A percentile compares a stretch with the other conserved stretches of the same genome.
Conservation (phyloP, 2,888 invertebrate species). For the Nipponacmea schrenckii region DNA sequence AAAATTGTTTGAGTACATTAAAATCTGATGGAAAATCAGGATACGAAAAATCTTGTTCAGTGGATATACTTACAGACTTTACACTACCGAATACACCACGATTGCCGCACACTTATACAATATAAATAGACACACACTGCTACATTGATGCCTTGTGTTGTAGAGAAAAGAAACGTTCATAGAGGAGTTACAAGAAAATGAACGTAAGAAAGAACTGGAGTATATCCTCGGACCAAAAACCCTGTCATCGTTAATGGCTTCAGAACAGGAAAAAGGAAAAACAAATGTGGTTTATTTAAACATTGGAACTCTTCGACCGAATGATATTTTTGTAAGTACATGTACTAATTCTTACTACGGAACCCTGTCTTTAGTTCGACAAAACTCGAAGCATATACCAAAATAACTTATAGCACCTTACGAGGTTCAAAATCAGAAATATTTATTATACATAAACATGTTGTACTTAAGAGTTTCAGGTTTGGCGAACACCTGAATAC, state of each 20-base stretch:
- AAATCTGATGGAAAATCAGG: neutral
- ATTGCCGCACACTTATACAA: no score
- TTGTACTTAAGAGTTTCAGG: no score
- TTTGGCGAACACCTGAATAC: neutral
- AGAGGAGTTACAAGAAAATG: slow-evolving; percentile 27
- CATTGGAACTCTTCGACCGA: slow-evolving; percentile 38
- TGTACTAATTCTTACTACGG: slow-evolving; percentile 25
- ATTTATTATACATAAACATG: no score
- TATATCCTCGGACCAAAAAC: slow-evolving; percentile 38
- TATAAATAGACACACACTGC: no score
- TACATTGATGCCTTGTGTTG: neutral
- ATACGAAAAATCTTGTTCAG: neutral
- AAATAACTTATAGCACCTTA: no score
- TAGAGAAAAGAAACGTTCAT: slow-evolving; percentile 23
- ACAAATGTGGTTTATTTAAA: slow-evolving; percentile 44
- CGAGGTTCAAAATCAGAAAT: no score
- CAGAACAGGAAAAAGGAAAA: slow-evolving; percentile 29
- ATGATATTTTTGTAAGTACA: slow-evolving; percentile 55
- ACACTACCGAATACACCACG: neutral
- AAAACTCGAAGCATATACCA: no score
- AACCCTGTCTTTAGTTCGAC: no score
- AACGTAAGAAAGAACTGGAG: slow-evolving; percentile 26
- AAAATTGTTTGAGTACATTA: no score
- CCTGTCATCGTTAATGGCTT: slow-evolving; percentile 43
- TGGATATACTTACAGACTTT: neutral